phyloP scores from a whole-genome alignment of 2,888 invertebrate species.

The Dichetophora obliterata region DNA sequence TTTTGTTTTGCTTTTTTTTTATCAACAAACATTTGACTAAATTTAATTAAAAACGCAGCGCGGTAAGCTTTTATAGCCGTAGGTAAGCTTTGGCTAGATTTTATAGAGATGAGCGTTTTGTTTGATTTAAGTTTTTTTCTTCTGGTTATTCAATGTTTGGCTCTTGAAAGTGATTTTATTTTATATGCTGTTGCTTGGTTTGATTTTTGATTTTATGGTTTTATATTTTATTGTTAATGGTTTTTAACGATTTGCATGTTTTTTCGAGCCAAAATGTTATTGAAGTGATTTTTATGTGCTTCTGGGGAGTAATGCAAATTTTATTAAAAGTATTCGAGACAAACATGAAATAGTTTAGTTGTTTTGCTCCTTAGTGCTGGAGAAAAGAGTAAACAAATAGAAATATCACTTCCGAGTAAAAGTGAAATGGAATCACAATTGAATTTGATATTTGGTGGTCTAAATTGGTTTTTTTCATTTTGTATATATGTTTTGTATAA shows the following conservation, averaged over 20 bases:
- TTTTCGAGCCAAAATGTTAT: not conserved
- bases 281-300: not conserved
- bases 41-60: conserved; percentile 25
- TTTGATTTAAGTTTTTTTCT: not conserved
- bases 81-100: not conserved
- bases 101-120: not conserved
- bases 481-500: too few species aligned
- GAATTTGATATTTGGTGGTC: too few species aligned
- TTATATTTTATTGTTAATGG: conserved; percentile 18
- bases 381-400: too few species aligned
- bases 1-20: conserved; percentile 6
- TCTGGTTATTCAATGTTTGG: not conserved
- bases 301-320: not conserved
- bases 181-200: not conserved
- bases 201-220: not conserved
- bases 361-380: too few species aligned
- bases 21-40: conserved; percentile 15
- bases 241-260: conserved; percentile 28
- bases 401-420: too few species aligned
- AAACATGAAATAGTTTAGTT: not conserved
- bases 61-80: not conserved
- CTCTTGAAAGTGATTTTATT: not conserved
- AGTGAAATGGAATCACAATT: too few species aligned
- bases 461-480: too few species aligned
- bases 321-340: too few species aligned